These are phyloP conservation scores for Agrilus planipennis DNA, from an alignment of 1,140 invertebrate genomes.

Conservation along the genomic window DNA sequence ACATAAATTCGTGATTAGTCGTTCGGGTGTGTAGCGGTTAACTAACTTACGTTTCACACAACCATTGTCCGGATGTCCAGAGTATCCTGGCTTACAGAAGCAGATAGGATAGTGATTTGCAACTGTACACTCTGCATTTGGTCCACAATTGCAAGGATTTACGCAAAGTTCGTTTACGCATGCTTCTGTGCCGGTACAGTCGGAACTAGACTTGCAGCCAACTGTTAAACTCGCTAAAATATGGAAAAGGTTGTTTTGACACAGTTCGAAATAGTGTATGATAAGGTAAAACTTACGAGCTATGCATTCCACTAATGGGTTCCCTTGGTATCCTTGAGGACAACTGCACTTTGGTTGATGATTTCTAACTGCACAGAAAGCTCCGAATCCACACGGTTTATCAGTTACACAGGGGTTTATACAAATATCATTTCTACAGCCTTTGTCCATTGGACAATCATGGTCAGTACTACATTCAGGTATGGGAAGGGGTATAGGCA, in stretches of 20 bases:
- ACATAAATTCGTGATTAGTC: slow-evolving; percentile 21
- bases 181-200: slow-evolving; percentile 65
- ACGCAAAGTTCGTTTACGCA: slow-evolving; percentile 68
- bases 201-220: slow-evolving; percentile 64
- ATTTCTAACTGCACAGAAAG: slow-evolving; percentile 65
- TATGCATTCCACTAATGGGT: slow-evolving; percentile 56
- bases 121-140: slow-evolving; percentile 67
- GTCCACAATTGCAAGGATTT: slow-evolving; percentile 74
- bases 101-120: slow-evolving; percentile 72
- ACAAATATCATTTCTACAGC: slow-evolving; percentile 64
- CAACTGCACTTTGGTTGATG: slow-evolving; percentile 69
- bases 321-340: slow-evolving; percentile 63
- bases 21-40: neutral
- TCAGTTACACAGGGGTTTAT: slow-evolving; percentile 60
- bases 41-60: slow-evolving; percentile 54
- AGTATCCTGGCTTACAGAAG: slow-evolving; percentile 61
- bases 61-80: slow-evolving; percentile 70
- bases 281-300: slow-evolving; percentile 51
- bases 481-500: slow-evolving; percentile 33
- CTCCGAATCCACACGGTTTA: slow-evolving; percentile 58
- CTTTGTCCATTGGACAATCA: slow-evolving; percentile 60
- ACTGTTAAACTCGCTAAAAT: slow-evolving; percentile 20
- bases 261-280: neutral
- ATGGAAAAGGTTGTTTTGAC: neutral
- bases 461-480: slow-evolving; percentile 63